A percentile compares a stretch with the other conserved stretches of the same genome.
Conservation (phyloP, 1,140 invertebrate species). For the Psilanteris sp. region DNA sequence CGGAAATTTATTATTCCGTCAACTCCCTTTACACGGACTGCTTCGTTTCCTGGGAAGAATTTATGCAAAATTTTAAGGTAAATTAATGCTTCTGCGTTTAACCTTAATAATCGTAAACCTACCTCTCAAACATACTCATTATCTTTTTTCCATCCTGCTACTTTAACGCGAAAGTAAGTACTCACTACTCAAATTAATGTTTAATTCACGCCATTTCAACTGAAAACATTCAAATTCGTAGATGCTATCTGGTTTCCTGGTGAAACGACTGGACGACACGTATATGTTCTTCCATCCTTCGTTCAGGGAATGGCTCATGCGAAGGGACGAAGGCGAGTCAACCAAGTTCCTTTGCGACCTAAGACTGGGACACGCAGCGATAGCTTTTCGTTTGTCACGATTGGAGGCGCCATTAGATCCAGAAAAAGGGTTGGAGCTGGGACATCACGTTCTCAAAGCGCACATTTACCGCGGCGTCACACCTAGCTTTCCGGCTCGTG, state of each 20-base stretch:
- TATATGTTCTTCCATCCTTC: slow-evolving; percentile 98
- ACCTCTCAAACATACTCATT: background rate
- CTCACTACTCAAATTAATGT: background rate
- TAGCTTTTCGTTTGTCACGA: slow-evolving; percentile 93
- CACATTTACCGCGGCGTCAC: slow-evolving; percentile 89
- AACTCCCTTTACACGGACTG: slow-evolving; percentile 89
- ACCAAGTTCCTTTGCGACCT: slow-evolving; percentile 94
- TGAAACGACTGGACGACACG: slow-evolving; percentile 93
- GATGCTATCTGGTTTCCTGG: slow-evolving; percentile 90
- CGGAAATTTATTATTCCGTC: slow-evolving; percentile 96
- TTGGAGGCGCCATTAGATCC: slow-evolving; percentile 90
- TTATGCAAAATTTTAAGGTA: slow-evolving; percentile 90
- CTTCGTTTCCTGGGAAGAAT: slow-evolving; percentile 93
- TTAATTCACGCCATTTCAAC: slow-evolving; percentile 4
- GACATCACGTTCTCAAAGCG: slow-evolving; percentile 97
- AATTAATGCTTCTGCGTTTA: no score
- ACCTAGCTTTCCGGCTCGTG: slow-evolving; percentile 75
- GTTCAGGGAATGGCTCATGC: slow-evolving; percentile 96
- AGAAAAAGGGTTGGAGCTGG: slow-evolving; percentile 94
- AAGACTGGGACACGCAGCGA: slow-evolving; percentile 92
- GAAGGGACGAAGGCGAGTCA: slow-evolving; percentile 93
- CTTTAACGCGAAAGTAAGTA: slow-evolving; percentile 9
- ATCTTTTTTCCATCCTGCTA: slow-evolving; percentile 1
- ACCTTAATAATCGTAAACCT: no score
- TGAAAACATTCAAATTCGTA: slow-evolving; percentile 66